A percentile compares a stretch with the other conserved stretches of the same genome.
Evolutionary conservation across 2,888 invertebrate species (phyloP).

Genomic region (Oscheius sp.): DNA sequence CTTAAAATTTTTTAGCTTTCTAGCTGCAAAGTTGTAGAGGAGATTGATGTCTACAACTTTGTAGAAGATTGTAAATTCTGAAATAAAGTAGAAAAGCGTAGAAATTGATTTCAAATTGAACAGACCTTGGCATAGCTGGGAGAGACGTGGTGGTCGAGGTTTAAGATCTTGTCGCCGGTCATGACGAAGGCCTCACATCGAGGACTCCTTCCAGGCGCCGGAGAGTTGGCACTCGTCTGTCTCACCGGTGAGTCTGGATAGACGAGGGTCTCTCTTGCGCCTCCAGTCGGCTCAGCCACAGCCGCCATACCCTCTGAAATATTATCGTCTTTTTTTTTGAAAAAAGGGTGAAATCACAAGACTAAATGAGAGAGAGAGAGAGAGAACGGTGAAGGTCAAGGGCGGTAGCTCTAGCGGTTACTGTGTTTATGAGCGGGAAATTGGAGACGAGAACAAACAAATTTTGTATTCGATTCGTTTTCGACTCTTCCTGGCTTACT

Average conservation of each 20-base stretch:
- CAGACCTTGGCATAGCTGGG: constrained; percentile 67
- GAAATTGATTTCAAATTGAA: too few species aligned
- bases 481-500: too few species aligned
- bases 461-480: too few species aligned
- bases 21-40: neutral
- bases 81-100: neutral
- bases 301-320: constrained; percentile 21
- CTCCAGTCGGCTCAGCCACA: constrained; percentile 17
- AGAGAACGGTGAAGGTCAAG: constrained; percentile 15
- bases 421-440: neutral
- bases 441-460: neutral
- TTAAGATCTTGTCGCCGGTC: constrained; percentile 69
- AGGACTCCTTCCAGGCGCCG: constrained; percentile 21
- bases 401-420: constrained; percentile 3
- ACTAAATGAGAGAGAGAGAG: constrained; percentile 4
- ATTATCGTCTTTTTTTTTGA: neutral
- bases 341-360: too few species aligned
- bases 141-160: constrained; percentile 65
- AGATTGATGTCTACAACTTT: too few species aligned
- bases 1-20: too few species aligned
- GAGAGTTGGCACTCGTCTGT: neutral
- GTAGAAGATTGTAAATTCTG: constrained; percentile 15
- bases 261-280: constrained; percentile 21
- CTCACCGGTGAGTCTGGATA: constrained; percentile 27
- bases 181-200: constrained; percentile 67